Base-by-base conservation (phyloP, 2,888 invertebrate species). In the Apeira syringaria region DNA sequence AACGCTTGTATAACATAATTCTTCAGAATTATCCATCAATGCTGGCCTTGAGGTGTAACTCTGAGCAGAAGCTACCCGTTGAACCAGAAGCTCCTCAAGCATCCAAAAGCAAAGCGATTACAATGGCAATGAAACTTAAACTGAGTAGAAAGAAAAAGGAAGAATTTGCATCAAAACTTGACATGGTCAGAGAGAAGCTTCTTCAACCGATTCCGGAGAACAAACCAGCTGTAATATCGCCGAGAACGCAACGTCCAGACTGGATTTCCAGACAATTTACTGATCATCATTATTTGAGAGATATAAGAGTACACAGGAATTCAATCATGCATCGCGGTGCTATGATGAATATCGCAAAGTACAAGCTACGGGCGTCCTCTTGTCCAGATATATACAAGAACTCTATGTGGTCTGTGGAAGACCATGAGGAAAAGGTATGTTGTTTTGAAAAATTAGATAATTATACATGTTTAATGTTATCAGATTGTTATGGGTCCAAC, bases 311-410 rank as follows among this genome's bases (percentile, higher is more conserved):
- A 4, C 96, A 95, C 71, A 92, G 96, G 58, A 95, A 96, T 72
- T 96, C 96, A 1, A 94, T 97, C 38, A 95, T 96, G 91, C 96
- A 97, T 76, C 93, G 97, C 27, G 96, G 96, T 11, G 96, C 97
- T 35, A 95, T 96, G 91, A 90, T 97, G 72, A 97, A 96, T 71
- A 94, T 95, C 50, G 94, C 94, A 53, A 95, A 96, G 57, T 97
- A 97, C 75, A 92, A 94, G 43, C 82, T 97, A 40, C 90, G 95
- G 35, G 97, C 97, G 1, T 96, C 96, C n/a, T 97, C 97, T 29
- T 98, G 98, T 73, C 98, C 98, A 0, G 95, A 98, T 78, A 96
- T 98, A 66, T 97, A 94, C 68, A 92, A 93, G 54, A 96, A 96
- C 72, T 96, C 96, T 2, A 96, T 96, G 95, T 95, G 95, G 67